Percentiles rank a stretch among this genome's conserved stretches.
Conservation (phyloP, 2,797 vertebrate species). For the Gymnoscopelus braueri region DNA sequence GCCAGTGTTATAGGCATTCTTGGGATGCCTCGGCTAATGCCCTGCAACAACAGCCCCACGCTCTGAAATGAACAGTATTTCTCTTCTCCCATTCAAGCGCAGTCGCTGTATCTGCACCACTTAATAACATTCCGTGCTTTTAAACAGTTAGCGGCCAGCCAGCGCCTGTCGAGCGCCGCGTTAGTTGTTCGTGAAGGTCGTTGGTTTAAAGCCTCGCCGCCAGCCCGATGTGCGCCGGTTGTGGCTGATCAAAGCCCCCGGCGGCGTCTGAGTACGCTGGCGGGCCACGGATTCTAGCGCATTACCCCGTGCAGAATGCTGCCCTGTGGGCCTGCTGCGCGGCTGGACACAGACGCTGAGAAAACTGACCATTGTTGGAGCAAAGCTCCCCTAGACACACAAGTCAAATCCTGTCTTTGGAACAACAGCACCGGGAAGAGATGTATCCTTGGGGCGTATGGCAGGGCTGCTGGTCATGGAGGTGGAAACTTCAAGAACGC, state of each 20-base stretch:
- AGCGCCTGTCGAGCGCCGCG: conserved; percentile 76
- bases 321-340: conserved; percentile 75
- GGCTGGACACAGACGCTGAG: conserved; percentile 91
- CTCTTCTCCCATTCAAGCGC: conserved; percentile 92
- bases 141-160: conserved; percentile 86
- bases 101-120: conserved; percentile 88
- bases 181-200: conserved; percentile 86
- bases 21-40: conserved; percentile 91
- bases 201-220: conserved; percentile 96
- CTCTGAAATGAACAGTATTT: conserved; percentile 99
- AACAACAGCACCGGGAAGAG: conserved; percentile 66
- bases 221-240: conserved; percentile 96
- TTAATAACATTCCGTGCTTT: conserved; percentile 95
- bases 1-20: conserved; percentile 84
- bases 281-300: conserved; percentile 84
- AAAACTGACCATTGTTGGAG: conserved; percentile 87
- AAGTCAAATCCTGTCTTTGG: conserved; percentile 81
- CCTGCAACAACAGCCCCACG: conserved; percentile 86
- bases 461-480: conserved; percentile 70
- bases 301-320: conserved; percentile 89
- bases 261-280: conserved; percentile 85
- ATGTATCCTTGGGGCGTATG: conserved; percentile 71
- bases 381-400: conserved; percentile 75
- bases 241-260: conserved; percentile 94
- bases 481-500: conserved; percentile 76